These are phyloP conservation scores for Ennomos fuscantarius DNA, from an alignment of 2,888 invertebrate species.

Conservation along the genomic window DNA sequence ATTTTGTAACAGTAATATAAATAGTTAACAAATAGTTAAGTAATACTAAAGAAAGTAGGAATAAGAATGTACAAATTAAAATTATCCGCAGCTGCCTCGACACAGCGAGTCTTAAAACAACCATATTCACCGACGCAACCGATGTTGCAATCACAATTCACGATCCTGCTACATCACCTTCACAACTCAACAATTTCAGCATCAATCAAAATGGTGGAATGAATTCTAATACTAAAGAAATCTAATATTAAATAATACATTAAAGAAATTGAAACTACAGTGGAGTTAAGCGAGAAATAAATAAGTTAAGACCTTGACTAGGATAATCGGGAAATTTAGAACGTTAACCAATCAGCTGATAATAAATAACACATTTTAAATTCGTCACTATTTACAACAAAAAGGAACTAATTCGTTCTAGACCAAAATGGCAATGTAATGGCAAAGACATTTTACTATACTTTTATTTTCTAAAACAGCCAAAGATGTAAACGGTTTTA, in stretches of 20 bases:
- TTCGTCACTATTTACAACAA: conserved; percentile 81
- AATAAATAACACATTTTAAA: conserved; percentile 80
- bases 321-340: conserved; percentile 80
- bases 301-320: conserved; percentile 82
- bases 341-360: conserved; percentile 61
- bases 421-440: conserved; percentile 84
- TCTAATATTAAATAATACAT: conserved; percentile 65
- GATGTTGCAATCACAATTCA: conserved; percentile 41
- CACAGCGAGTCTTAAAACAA: conserved; percentile 47
- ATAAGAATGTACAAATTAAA: conserved; percentile 71
- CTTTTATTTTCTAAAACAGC: conserved; percentile 69
- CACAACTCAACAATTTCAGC: conserved; percentile 68
- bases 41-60: conserved; percentile 77
- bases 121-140: conserved; percentile 39
- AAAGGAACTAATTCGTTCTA: conserved; percentile 83
- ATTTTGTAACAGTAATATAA: conserved; percentile 81
- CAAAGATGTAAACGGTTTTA: conserved; percentile 64
- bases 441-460: conserved; percentile 77
- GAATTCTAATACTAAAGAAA: conserved; percentile 67
- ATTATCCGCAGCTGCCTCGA: conserved; percentile 61
- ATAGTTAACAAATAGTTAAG: conserved; percentile 82
- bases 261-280: conserved; percentile 68
- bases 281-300: conserved; percentile 70
- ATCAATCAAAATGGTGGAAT: conserved; percentile 68
- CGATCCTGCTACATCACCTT: conserved; percentile 40